Evolutionary conservation across 2,113 vertebrate genomes (phyloP).

Genomic region (Eclectus roratus): DNA sequence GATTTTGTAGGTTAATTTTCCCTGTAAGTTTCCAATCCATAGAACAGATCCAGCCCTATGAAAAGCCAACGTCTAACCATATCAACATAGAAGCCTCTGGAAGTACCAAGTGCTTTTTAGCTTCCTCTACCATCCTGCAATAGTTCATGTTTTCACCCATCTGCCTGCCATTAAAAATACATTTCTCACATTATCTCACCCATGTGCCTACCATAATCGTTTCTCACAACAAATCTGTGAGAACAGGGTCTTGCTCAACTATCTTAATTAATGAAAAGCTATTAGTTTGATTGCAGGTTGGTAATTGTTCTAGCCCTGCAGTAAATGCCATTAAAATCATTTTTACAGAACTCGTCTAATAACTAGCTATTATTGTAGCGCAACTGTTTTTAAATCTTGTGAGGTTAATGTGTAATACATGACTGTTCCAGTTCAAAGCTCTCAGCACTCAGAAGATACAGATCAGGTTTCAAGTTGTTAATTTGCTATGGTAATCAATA

Average conservation of each 20-base stretch:
- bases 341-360: constrained; percentile 52
- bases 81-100: neutral
- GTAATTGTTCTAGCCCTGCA: constrained; percentile 39
- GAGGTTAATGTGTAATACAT: constrained; percentile 27
- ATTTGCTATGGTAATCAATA: constrained; percentile 60
- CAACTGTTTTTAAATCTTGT: constrained; percentile 53
- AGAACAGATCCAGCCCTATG: neutral
- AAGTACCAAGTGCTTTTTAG: neutral
- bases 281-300: constrained; percentile 34
- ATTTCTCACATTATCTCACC: neutral
- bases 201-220: neutral
- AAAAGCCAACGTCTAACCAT: neutral
- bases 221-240: neutral
- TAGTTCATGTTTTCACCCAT: neutral
- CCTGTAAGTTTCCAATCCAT: neutral
- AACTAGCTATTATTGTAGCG: constrained; percentile 44
- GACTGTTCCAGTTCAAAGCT: constrained; percentile 39
- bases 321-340: constrained; percentile 41
- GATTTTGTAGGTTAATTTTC: neutral
- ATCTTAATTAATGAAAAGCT: constrained; percentile 53
- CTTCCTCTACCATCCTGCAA: neutral
- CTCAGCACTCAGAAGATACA: constrained; percentile 13
- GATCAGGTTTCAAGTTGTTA: constrained; percentile 49
- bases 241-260: constrained; percentile 1
- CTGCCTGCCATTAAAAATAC: neutral